phyloP scores from a whole-genome alignment of 2,888 invertebrate genomes.

The Cartodere bifasciata region DNA sequence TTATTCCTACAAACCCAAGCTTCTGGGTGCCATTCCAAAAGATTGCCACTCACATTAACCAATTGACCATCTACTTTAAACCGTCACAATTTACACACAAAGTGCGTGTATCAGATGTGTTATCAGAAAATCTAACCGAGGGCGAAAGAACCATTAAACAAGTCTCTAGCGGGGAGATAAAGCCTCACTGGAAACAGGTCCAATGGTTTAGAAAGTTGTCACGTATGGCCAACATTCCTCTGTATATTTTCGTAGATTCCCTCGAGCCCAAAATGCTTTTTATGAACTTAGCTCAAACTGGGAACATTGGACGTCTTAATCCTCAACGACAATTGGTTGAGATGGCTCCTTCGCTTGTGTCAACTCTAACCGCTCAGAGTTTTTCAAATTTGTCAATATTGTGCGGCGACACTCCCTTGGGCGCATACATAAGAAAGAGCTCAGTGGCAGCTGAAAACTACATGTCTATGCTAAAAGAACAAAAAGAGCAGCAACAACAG shows the following conservation, averaged over 20 bases:
- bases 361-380: too few species aligned
- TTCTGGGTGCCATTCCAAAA: constrained; percentile 27
- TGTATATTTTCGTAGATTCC: constrained; percentile 28
- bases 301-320: constrained; percentile 16
- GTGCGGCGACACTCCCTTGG: too few species aligned
- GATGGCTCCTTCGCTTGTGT: too few species aligned
- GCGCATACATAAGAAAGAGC: too few species aligned
- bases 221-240: constrained; percentile 24
- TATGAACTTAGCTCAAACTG: constrained; percentile 23
- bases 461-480: too few species aligned
- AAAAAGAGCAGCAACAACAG: too few species aligned
- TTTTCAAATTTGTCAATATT: too few species aligned
- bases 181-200: constrained; percentile 15
- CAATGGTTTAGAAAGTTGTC: constrained; percentile 16
- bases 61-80: constrained; percentile 25
- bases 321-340: too few species aligned
- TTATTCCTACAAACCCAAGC: constrained; percentile 22
- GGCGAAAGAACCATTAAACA: too few species aligned
- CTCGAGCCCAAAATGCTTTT: constrained; percentile 23
- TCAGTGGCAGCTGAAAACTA: too few species aligned
- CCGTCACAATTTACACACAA: constrained; percentile 23
- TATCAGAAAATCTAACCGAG: constrained; percentile 2
- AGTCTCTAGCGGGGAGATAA: too few species aligned
- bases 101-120: constrained; percentile 20
- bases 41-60: constrained; percentile 18